Evolutionary conservation across 2,888 invertebrate species (phyloP).

Genomic region (Oligia strigilis): DNA sequence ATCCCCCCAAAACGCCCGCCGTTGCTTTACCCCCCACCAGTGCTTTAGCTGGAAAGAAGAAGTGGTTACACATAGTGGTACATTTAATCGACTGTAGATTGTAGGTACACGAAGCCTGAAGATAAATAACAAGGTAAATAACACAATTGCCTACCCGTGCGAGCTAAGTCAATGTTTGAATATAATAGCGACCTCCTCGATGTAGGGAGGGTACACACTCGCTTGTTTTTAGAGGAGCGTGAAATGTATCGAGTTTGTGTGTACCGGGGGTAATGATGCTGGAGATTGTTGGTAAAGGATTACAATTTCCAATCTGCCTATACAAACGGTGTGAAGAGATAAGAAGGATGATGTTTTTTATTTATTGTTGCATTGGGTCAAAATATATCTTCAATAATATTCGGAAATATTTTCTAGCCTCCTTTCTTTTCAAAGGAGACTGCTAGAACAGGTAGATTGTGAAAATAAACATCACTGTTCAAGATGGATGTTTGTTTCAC

Average conservation of each 20-base stretch:
- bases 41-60: too few relatives aligned
- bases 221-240: slow-evolving; percentile 24
- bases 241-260: slow-evolving; percentile 23
- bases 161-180: slow-evolving; percentile 49
- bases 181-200: slow-evolving; percentile 33
- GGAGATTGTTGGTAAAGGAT: slow-evolving; percentile 16
- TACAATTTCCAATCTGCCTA: neutral
- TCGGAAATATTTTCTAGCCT: too few relatives aligned
- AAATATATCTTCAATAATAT: too few relatives aligned
- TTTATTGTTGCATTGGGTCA: neutral
- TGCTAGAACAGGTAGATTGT: neutral
- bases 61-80: neutral
- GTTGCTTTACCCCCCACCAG: too few relatives aligned
- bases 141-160: slow-evolving; percentile 48
- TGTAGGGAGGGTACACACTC: slow-evolving; percentile 10
- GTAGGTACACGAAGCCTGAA: neutral
- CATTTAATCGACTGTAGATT: slow-evolving; percentile 26
- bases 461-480: neutral
- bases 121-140: slow-evolving; percentile 47
- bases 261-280: slow-evolving; percentile 8
- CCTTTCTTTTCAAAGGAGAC: neutral
- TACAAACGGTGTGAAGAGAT: neutral
- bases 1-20: too few relatives aligned
- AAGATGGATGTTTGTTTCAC: too few relatives aligned
- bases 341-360: neutral